phyloP scores from a whole-genome alignment of 2,113 vertebrate species.

The Thymallus thymallus region DNA sequence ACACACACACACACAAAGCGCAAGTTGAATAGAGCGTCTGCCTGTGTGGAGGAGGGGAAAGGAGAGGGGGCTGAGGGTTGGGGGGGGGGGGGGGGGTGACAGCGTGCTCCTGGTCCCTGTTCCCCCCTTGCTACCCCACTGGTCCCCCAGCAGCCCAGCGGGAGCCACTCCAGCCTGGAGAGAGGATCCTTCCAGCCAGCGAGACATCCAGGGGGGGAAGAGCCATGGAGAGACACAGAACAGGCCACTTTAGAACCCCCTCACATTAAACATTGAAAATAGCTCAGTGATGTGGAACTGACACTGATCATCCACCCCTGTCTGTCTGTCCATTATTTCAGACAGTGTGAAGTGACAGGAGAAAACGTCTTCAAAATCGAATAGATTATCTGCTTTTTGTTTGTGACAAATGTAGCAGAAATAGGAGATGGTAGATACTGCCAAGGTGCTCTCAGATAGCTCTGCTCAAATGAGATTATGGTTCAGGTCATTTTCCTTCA shows the following conservation, averaged over 20 bases:
- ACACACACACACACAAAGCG: constrained; percentile 14
- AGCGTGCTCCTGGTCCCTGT: constrained; percentile 37
- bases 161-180: constrained; percentile 67
- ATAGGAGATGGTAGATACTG: constrained; percentile 58
- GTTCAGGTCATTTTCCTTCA: constrained; percentile 34
- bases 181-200: constrained; percentile 66
- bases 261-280: constrained; percentile 45
- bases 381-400: constrained; percentile 65
- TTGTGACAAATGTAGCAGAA: constrained; percentile 77
- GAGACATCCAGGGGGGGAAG: constrained; percentile 38
- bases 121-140: constrained; percentile 27
- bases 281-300: constrained; percentile 60
- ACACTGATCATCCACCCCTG: constrained; percentile 64
- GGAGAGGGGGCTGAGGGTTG: constrained; percentile 31
- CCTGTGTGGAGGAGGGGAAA: constrained; percentile 25
- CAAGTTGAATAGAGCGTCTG: constrained; percentile 19
- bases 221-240: constrained; percentile 17
- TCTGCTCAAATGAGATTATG: constrained; percentile 41
- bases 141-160: constrained; percentile 64
- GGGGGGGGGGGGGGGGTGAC: constrained; percentile 37
- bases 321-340: constrained; percentile 72
- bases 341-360: constrained; percentile 65
- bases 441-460: constrained; percentile 57
- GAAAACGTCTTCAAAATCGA: constrained; percentile 60
- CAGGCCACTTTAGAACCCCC: constrained; percentile 56